Conservation (phyloP, 1,140 invertebrate species). For the Zaprionus gabonicus region DNA sequence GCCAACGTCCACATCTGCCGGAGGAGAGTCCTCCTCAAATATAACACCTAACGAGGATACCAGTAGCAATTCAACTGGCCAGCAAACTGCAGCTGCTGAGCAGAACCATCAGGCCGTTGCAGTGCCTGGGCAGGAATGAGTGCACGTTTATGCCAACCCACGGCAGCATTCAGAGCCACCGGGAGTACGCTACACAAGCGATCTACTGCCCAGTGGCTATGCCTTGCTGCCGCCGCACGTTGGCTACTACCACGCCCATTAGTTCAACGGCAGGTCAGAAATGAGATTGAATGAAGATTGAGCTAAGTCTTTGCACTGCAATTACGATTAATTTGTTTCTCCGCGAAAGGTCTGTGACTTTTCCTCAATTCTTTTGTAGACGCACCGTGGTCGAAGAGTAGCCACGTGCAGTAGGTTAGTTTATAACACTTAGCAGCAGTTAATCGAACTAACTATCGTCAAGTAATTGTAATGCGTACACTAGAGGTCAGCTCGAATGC, state of each 20-base stretch:
- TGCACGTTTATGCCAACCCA: conserved; percentile 62
- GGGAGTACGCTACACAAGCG: conserved; percentile 33
- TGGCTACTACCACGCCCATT: conserved; percentile 69
- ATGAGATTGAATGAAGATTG: conserved; percentile 5
- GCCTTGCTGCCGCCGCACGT: conserved; percentile 62
- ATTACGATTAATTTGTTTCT: conserved; percentile 21
- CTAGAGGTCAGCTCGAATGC: conserved; percentile 29
- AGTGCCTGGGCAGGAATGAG: conserved; percentile 76
- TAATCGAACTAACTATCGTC: conserved; percentile 53
- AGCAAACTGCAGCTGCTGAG: conserved; percentile 32
- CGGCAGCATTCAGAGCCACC: conserved; percentile 35
- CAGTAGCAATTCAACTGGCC: conserved; percentile 25
- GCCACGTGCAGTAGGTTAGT: conserved; percentile 24
- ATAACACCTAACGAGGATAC: conserved; percentile 29
- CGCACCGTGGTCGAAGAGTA: not conserved
- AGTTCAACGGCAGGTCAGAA: conserved; percentile 10
- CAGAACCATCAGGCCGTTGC: conserved; percentile 64
- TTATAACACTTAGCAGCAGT: conserved; percentile 59
- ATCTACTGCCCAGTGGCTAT: conserved; percentile 39
- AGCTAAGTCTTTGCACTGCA: conserved; percentile 5
- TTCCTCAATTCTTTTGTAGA: conserved; percentile 47
- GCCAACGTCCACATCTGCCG: conserved; percentile 22
- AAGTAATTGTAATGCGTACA: conserved; percentile 18
- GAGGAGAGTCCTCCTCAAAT: conserved; percentile 4
- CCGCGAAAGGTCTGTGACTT: conserved; percentile 53